These are phyloP conservation scores for Gallinago nigripennis DNA, from an alignment of 2,797 vertebrate genomes.

Conservation along the genomic window DNA sequence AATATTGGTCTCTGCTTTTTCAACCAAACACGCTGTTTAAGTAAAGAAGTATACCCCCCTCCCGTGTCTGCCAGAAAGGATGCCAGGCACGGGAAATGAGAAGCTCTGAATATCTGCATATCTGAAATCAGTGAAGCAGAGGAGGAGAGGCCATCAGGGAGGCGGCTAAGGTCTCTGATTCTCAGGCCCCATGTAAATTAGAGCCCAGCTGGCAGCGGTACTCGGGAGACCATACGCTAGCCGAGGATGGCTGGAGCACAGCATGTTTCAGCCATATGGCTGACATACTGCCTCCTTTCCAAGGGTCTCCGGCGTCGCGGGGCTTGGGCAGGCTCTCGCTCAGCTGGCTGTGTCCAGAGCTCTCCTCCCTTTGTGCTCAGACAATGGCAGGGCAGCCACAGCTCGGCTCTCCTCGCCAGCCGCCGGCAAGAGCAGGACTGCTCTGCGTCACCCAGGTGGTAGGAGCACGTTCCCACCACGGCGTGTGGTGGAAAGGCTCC, in stretches of 20 bases:
- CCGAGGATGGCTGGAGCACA: conserved; percentile 63
- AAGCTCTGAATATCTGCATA: neutral
- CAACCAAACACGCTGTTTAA: neutral
- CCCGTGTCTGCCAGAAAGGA: neutral
- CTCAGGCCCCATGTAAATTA: conserved; percentile 48
- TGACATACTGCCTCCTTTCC: conserved; percentile 64
- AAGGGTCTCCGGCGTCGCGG: conserved; percentile 31
- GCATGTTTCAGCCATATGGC: conserved; percentile 63
- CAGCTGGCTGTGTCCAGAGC: conserved; percentile 51
- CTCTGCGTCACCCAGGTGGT: neutral
- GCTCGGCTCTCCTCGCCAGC: neutral
- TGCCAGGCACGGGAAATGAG: conserved; percentile 13
- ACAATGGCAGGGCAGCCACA: neutral
- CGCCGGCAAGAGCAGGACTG: neutral
- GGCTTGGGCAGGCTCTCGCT: conserved; percentile 20
- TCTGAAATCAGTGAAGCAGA: conserved; percentile 61
- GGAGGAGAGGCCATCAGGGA: conserved; percentile 51
- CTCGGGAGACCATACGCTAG: conserved; percentile 64
- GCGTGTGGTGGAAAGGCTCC: neutral
- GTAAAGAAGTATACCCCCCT: neutral
- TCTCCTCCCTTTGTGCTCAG: conserved; percentile 33
- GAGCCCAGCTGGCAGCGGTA: conserved; percentile 62
- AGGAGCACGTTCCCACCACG: neutral
- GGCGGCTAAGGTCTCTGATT: conserved; percentile 24
- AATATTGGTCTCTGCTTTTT: neutral